A percentile compares a stretch with the other conserved stretches of the same genome.
Conservation (phyloP, 2,797 vertebrate species). For the Merluccius polli region DNA sequence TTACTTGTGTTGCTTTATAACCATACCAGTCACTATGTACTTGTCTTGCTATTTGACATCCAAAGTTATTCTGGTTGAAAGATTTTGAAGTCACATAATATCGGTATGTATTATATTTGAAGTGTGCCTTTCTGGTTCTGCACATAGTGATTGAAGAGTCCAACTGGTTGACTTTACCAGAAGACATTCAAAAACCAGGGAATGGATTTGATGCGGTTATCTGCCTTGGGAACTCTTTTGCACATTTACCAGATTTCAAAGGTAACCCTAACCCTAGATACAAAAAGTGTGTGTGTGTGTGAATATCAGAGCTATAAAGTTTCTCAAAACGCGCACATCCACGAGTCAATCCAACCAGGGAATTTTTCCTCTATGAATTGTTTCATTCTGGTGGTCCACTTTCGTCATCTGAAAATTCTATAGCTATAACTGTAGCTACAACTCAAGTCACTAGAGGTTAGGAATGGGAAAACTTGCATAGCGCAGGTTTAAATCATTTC, state of each 20-base stretch:
- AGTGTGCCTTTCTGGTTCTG: not conserved
- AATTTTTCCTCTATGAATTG: too few species aligned
- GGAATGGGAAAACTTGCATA: not conserved
- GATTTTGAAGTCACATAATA: not conserved
- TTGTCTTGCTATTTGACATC: not conserved
- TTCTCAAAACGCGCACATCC: too few species aligned
- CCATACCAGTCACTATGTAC: not conserved
- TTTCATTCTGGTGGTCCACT: too few species aligned
- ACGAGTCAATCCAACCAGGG: too few species aligned
- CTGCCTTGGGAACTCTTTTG: constrained; percentile 96
- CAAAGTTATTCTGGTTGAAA: not conserved
- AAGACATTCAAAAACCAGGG: constrained; percentile 83
- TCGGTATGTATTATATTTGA: not conserved
- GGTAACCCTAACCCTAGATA: too few species aligned
- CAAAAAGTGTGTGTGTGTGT: too few species aligned
- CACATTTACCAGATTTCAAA: constrained; percentile 95
- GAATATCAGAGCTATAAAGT: not conserved
- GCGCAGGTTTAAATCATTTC: not conserved
- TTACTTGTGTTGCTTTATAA: not conserved
- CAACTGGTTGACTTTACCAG: constrained; percentile 90
- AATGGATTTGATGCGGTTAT: constrained; percentile 91
- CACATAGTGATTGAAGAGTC: constrained; percentile 91
- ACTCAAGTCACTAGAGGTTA: too few species aligned
- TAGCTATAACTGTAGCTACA: too few species aligned
- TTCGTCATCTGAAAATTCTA: too few species aligned